Base-by-base conservation (phyloP, 2,888 invertebrate species). In the Mantis religiosa region DNA sequence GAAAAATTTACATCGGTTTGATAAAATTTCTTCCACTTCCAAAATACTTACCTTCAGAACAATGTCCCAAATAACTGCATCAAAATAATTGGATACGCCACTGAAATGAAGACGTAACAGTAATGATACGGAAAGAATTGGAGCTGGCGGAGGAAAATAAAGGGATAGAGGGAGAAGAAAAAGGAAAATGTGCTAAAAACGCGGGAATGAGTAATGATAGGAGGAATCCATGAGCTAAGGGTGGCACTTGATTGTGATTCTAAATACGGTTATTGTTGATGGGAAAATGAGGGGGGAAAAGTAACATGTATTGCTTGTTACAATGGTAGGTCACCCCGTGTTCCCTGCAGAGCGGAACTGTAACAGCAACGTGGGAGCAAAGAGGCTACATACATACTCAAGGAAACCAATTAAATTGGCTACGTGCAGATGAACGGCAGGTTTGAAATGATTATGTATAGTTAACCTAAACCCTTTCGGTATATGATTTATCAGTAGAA, bases 161-260 rank as follows among this genome's bases (percentile, higher is more conserved):
- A 71, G 54, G 25, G 54, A 71, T 41, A 41, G 41, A 41, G 41
- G 41, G 41, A 41, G 41, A 71, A 71, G 54, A 71, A 71, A 71
- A 71, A 71, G 54, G 54, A 71, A 71, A 71, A 71, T 71, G 54
- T 71, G 54, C 54, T 71, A 71, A 27, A 85, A 84, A 34, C n/a
- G 25, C n/a, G 87, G 28, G 87, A 81, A 71, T 87, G 87, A 87
- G n/a, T 87, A 82, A 87, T 87, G 87, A 87, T 82, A 30, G 71
- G 12, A 30, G n/a, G 27, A 87, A 81, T 54, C 81, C 82, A n/a
- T 87, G 30, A n/a, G 28, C 34, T 71, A 25, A 87, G 28, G 87
- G 87, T 34, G 81, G 71, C 25, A 71, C 54, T 81, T 82, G 30
- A 87, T 82, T 87, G 87, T 87, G 34, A 82, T 82, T 87, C 81